phyloP scores from a whole-genome alignment of 1,140 invertebrate genomes.

The Gonioctena quinquepunctata region DNA sequence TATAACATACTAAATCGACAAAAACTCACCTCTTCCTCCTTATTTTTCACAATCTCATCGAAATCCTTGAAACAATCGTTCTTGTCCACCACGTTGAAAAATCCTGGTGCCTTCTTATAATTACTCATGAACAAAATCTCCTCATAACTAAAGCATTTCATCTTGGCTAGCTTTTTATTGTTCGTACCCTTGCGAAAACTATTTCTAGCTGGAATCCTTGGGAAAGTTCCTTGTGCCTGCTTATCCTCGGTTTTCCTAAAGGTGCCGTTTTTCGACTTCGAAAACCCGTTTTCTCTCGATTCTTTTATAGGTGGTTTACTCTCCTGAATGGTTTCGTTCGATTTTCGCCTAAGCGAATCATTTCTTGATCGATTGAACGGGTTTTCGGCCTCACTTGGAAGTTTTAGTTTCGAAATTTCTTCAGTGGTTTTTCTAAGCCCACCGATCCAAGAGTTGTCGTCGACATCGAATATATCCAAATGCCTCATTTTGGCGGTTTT shows the following conservation, averaged over 20 bases:
- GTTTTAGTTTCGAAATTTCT: conserved; percentile 19
- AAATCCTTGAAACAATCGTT: conserved; percentile 37
- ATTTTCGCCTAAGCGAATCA: conserved; percentile 25
- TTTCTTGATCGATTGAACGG: conserved; percentile 29
- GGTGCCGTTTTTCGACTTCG: background rate
- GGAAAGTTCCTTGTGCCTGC: background rate
- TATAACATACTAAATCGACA: background rate
- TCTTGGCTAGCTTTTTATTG: conserved; percentile 17
- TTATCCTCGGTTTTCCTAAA: background rate
- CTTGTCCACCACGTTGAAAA: conserved; percentile 29
- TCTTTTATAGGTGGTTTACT: background rate
- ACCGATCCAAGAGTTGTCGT: conserved; percentile 39
- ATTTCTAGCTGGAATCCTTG: conserved; percentile 10
- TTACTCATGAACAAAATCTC: conserved; percentile 27
- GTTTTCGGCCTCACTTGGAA: background rate
- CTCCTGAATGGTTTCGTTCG: background rate
- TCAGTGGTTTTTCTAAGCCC: conserved; percentile 36
- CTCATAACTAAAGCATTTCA: conserved; percentile 25
- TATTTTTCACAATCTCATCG: conserved; percentile 3
- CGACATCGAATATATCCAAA: conserved; percentile 51
- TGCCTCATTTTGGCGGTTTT: conserved; percentile 63
- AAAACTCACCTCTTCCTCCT: conserved; percentile 22
- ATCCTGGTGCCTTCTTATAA: conserved; percentile 31
- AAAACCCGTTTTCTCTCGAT: background rate
- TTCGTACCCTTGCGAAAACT: conserved; percentile 18